A percentile compares a stretch with the other conserved stretches of the same genome.
Conservation (phyloP, 1,140 invertebrate genomes). For the Wiebesia pumilae region DNA sequence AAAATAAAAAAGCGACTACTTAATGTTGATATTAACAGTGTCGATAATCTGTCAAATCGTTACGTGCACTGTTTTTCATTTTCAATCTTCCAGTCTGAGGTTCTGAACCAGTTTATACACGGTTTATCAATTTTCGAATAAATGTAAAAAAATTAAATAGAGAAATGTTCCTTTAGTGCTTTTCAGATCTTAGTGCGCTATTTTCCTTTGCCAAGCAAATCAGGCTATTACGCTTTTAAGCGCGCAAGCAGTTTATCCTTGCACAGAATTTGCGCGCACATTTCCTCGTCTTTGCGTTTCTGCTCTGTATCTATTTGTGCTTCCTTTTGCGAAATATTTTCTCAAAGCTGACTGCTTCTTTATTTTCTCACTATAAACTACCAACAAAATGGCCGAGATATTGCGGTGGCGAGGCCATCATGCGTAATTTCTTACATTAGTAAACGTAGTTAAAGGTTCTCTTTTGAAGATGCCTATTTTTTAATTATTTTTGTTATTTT, state of each 20-base stretch:
- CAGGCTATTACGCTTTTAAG: slow-evolving; percentile 16
- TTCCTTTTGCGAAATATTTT: slow-evolving; percentile 2
- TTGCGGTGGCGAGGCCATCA: neutral
- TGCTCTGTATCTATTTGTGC: neutral
- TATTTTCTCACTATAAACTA: neutral
- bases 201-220: slow-evolving; percentile 38
- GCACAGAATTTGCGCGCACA: neutral
- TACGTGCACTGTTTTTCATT: neutral
- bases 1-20: too few species aligned
- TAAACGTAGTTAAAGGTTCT: slow-evolving; percentile 1
- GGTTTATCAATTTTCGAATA: neutral
- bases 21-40: too few species aligned
- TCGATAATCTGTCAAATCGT: neutral
- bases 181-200: neutral
- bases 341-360: slow-evolving; percentile 28
- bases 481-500: neutral
- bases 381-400: slow-evolving; percentile 34
- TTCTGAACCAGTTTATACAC: neutral
- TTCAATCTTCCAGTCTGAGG: neutral
- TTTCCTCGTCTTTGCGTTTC: neutral
- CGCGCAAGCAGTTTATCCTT: neutral
- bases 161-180: neutral
- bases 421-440: slow-evolving; percentile 9
- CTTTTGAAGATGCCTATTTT: neutral
- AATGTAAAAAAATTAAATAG: neutral